Evolutionary conservation across 1,140 invertebrate genomes (phyloP), one percentile per base, ranked within the genome.

Genomic region (Chlorops oryzae): DNA sequence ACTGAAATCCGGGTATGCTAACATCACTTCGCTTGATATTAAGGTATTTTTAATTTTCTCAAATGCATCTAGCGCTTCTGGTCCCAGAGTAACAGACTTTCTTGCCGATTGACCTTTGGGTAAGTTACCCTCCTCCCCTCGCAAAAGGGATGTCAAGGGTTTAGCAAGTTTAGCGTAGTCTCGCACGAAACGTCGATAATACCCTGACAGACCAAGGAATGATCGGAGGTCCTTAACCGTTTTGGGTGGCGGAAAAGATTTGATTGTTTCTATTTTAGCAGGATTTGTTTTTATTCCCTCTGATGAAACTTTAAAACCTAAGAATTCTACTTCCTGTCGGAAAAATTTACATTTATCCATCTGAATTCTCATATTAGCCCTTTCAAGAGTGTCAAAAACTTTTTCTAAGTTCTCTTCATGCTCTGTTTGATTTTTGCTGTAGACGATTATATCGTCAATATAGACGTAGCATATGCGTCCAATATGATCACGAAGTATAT

Each of bases 1-100:
- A 5, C 3, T 18, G 51, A 67, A 68, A 51, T 71, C 60, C 3
- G 63, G 67, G 38, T 63, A 63, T 48, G 55, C 49, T 9, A 69
- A 38, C 5, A 65, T 57, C 3, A 57, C 60, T 43, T 59, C 37
- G 3, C 15, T 13, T 17, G 24, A 43, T 10, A 13, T 27, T 9
- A 21, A 34, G n/a, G n/a, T n/a, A n/a, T n/a, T 43, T 37, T 43
- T 42, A 12, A 50, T 9, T 32, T 50, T 34, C 7, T 35, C 17
- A 22, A 50, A 44, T 15, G 48, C 9, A 13, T 43, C 40, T 21
- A 28, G 15, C 5, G 37, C 38, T 10, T n/a, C n/a, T n/a, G 25
- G 3, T 22, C 39, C 17, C 5, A 54, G 21, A 15, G 5, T 6
- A 9, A 54, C 25, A 4, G 12, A n/a, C 5, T 18, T 49, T 38